A percentile compares a stretch with the other conserved stretches of the same genome.
Evolutionary conservation across 2,888 invertebrate genomes (phyloP).

Genomic region (Cephalotes varians): DNA sequence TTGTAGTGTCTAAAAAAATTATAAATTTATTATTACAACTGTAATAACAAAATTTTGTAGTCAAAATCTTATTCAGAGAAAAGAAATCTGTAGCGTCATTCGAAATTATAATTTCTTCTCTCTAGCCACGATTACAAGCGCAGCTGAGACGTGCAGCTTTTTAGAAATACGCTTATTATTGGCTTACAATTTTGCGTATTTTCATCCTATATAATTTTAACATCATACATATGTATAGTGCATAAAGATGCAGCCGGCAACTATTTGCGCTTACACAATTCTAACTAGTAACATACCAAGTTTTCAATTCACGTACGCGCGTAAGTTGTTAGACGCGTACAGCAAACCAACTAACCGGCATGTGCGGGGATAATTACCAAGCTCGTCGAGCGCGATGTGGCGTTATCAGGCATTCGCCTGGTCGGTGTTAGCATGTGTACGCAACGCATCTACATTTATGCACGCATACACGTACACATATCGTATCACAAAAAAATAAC

Average conservation of each 20-base stretch:
- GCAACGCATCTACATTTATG: background rate
- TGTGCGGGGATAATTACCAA: slow-evolving; percentile 69
- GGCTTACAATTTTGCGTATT: slow-evolving; percentile 12
- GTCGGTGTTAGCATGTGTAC: background rate
- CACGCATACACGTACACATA: background rate
- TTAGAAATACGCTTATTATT: slow-evolving; percentile 17
- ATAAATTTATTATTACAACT: background rate
- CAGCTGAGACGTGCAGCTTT: background rate
- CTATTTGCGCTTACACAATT: background rate
- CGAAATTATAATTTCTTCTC: background rate
- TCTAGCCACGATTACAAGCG: background rate
- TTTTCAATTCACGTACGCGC: background rate
- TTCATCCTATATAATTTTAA: slow-evolving; percentile 66
- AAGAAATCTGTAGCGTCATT: background rate
- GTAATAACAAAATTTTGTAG: background rate
- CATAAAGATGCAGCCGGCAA: slow-evolving; percentile 38
- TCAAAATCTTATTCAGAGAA: background rate
- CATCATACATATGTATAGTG: slow-evolving; percentile 76
- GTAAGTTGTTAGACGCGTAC: slow-evolving; percentile 24
- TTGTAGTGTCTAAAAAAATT: background rate
- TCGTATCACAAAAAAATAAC: background rate
- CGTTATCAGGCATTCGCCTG: slow-evolving; percentile 70
- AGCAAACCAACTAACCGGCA: slow-evolving; percentile 48
- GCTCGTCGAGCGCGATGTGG: slow-evolving; percentile 59
- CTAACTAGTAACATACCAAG: slow-evolving; percentile 12